Percentiles rank a stretch among this genome's conserved stretches.
These are phyloP conservation scores for Idaea aversata DNA, from an alignment of 2,888 invertebrate species.

Conservation along the genomic window DNA sequence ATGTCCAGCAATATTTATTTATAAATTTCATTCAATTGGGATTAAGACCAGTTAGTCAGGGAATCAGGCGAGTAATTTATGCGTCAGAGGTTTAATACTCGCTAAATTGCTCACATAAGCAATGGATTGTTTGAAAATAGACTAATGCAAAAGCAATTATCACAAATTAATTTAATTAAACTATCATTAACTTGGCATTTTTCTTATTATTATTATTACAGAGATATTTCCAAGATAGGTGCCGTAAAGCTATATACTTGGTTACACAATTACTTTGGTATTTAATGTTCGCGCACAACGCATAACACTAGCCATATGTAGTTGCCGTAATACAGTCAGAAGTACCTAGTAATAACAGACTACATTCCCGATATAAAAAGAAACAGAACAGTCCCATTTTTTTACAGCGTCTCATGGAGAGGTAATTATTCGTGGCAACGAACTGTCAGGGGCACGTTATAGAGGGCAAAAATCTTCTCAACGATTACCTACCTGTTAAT, in stretches of 20 bases:
- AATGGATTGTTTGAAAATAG: background rate
- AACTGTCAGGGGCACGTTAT: conserved; percentile 30
- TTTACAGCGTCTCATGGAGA: conserved; percentile 43
- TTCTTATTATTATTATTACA: background rate
- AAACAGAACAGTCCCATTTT: conserved; percentile 41
- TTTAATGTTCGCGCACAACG: conserved; percentile 19
- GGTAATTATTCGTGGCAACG: conserved; percentile 65
- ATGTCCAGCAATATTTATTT: too few species aligned
- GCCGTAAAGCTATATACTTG: background rate
- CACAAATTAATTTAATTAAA: background rate
- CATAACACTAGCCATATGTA: conserved; percentile 27
- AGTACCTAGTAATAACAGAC: conserved; percentile 37
- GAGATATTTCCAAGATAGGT: background rate
- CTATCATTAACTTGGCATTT: background rate
- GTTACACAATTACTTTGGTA: background rate
- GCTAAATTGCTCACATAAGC: too few species aligned
- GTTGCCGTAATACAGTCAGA: conserved; percentile 29
- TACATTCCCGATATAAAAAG: conserved; percentile 50
- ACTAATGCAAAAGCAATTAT: background rate
- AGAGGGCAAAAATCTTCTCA: conserved; percentile 26
- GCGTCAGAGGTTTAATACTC: too few species aligned
- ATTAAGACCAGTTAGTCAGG: too few species aligned
- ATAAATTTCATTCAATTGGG: too few species aligned
- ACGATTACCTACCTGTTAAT: conserved; percentile 4
- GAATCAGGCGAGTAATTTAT: too few species aligned